These are phyloP conservation scores for Xiphophorus birchmanni DNA, from an alignment of 2,797 vertebrate genomes.

Conservation along the genomic window DNA sequence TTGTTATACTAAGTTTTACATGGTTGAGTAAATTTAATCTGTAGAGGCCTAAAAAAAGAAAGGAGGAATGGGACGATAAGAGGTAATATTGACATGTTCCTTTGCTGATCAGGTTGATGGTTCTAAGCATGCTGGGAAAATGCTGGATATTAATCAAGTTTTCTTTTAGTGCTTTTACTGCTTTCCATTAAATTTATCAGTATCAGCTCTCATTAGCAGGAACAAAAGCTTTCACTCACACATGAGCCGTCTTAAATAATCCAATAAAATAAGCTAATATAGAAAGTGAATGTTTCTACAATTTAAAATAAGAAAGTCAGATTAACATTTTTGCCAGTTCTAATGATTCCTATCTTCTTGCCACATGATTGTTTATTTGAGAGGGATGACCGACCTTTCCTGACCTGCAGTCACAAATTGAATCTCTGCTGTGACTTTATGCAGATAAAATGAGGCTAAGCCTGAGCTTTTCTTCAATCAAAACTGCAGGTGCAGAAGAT, in stretches of 20 bases:
- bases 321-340: not conserved
- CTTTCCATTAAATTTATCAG: not conserved
- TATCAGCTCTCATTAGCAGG: constrained; percentile 10
- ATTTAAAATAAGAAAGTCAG: not conserved
- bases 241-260: not conserved
- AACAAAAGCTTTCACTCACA: constrained; percentile 8
- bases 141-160: constrained; percentile 15
- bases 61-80: constrained; percentile 8
- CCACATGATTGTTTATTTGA: not conserved
- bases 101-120: constrained; percentile 20
- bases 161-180: not conserved
- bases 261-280: not conserved
- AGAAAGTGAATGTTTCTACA: not conserved
- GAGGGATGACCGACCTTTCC: not conserved
- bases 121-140: constrained; percentile 6
- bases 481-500: not conserved
- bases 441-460: not conserved
- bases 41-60: constrained; percentile 24
- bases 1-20: constrained; percentile 30
- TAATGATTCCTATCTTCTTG: not conserved
- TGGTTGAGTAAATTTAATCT: constrained; percentile 37
- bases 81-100: constrained; percentile 36
- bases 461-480: not conserved
- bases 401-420: not conserved
- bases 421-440: not conserved